These are phyloP conservation scores for Tinea pellionella DNA, from an alignment of 2,888 invertebrate genomes.

Conservation along the genomic window DNA sequence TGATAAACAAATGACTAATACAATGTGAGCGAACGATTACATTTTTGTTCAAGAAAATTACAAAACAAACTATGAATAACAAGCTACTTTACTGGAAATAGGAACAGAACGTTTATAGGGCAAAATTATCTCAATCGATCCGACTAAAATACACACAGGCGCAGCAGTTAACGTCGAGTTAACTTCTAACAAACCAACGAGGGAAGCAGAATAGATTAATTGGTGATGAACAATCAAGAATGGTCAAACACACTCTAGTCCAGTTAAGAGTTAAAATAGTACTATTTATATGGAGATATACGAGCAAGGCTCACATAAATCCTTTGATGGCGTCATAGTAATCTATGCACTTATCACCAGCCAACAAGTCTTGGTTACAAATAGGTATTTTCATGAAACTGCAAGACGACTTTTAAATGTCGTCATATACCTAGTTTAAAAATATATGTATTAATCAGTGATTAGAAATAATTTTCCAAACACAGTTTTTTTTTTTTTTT, in stretches of 20 bases:
- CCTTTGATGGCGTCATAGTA: not conserved
- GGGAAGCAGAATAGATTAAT: not conserved
- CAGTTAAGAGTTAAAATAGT: not conserved
- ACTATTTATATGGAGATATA: not conserved
- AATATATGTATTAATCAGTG: too few species aligned
- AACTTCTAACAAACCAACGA: not conserved
- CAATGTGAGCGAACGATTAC: not conserved
- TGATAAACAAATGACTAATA: not conserved
- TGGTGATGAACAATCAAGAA: not conserved
- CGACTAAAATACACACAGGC: not conserved
- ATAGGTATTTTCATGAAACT: not conserved
- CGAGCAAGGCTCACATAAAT: not conserved
- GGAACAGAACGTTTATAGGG: not conserved
- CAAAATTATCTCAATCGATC: slow-evolving; percentile 4
- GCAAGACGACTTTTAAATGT: too few species aligned
- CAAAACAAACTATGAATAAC: not conserved
- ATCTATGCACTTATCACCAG: not conserved
- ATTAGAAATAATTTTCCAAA: too few species aligned
- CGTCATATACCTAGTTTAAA: too few species aligned
- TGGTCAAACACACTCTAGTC: not conserved
- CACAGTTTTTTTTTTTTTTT: too few species aligned
- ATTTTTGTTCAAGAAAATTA: not conserved
- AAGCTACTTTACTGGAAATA: not conserved
- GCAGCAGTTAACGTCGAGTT: not conserved
- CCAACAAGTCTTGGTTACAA: not conserved